Evolutionary conservation across 2,888 invertebrate genomes (phyloP).

Genomic region (Carterocephalus palaemon): DNA sequence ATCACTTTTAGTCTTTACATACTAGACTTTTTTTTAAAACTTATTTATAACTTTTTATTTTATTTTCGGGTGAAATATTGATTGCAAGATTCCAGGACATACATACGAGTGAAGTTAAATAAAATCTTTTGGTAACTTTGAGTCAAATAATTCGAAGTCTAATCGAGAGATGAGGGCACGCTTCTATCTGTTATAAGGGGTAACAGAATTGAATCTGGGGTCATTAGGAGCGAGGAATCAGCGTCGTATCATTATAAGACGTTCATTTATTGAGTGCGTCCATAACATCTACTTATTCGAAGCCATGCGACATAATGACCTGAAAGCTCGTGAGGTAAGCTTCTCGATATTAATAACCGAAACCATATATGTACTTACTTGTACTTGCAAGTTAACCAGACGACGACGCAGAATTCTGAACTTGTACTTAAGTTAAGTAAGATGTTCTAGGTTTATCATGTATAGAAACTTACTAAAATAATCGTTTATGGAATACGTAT

Average conservation of each 20-base stretch:
- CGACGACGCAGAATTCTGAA: background rate
- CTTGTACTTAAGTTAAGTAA: background rate
- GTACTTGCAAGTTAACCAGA: slow-evolving; percentile 3
- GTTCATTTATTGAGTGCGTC: slow-evolving; percentile 53
- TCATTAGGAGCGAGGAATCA: slow-evolving; percentile 42
- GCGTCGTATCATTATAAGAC: slow-evolving; percentile 50
- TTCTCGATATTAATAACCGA: slow-evolving; percentile 50
- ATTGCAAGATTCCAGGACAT: no score
- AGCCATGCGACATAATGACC: slow-evolving; percentile 53
- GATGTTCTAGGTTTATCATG: background rate
- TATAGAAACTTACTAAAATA: no score
- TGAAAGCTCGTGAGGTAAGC: slow-evolving; percentile 54
- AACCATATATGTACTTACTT: slow-evolving; percentile 9
- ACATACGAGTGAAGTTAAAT: no score
- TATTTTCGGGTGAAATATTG: no score
- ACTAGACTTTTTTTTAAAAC: no score
- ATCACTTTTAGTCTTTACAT: no score
- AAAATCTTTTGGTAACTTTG: no score
- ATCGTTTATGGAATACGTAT: no score
- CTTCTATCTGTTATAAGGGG: slow-evolving; percentile 24
- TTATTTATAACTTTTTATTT: no score
- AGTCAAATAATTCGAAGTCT: slow-evolving; percentile 2
- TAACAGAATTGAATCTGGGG: slow-evolving; percentile 46
- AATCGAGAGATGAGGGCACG: slow-evolving; percentile 1
- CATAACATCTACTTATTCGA: no score